Percentiles rank a stretch among this genome's conserved stretches.
Conservation (phyloP, 2,888 invertebrate species). For the Caenorhabditis sinica region DNA sequence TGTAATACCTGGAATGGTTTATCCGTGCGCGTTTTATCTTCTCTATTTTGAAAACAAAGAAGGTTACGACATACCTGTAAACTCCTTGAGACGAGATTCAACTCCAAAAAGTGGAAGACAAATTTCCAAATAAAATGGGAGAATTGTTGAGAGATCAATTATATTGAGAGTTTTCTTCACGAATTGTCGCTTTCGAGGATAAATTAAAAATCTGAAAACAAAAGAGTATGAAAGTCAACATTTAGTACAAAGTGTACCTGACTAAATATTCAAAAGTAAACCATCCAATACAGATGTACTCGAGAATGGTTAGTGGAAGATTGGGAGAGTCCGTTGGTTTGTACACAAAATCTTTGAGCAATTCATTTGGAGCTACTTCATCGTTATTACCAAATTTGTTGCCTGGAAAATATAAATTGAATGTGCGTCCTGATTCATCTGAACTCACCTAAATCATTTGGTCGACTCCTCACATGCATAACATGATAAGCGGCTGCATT, state of each 20-base stretch:
- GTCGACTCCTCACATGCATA: constrained; percentile 73
- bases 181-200: constrained; percentile 78
- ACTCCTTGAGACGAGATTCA: constrained; percentile 79
- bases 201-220: constrained; percentile 74
- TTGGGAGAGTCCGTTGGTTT: constrained; percentile 80
- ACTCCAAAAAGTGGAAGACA: constrained; percentile 77
- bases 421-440: neutral
- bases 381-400: constrained; percentile 65
- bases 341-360: constrained; percentile 68
- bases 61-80: constrained; percentile 76
- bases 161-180: constrained; percentile 79
- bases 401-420: constrained; percentile 22
- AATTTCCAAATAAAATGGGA: constrained; percentile 83
- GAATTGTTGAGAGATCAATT: constrained; percentile 82
- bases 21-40: constrained; percentile 22
- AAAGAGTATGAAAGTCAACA: neutral
- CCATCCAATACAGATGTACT: constrained; percentile 83
- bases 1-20: constrained; percentile 50
- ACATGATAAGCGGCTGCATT: constrained; percentile 80
- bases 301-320: constrained; percentile 73
- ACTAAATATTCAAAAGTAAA: constrained; percentile 82
- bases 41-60: neutral
- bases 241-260: constrained; percentile 55
- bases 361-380: constrained; percentile 58
- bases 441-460: constrained; percentile 59